Conservation (phyloP, 2,797 vertebrate species). For the Scleropages formosus region DNA sequence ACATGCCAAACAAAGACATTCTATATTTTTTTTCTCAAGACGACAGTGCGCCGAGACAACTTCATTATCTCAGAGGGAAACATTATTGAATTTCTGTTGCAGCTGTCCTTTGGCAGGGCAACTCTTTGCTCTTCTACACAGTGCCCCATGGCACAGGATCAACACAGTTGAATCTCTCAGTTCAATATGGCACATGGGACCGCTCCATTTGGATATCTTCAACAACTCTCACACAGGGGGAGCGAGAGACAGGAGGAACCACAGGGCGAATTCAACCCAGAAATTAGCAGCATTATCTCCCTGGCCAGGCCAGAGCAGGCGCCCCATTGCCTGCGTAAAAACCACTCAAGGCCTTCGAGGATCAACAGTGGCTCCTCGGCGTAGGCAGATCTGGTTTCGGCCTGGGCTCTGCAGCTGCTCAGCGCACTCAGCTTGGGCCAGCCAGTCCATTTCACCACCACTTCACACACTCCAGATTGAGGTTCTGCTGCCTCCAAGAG, state of each 20-base stretch:
- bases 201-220: slow-evolving; percentile 15
- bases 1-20: neutral
- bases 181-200: neutral
- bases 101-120: neutral
- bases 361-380: slow-evolving; percentile 11
- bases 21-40: neutral
- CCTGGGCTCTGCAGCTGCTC: slow-evolving; percentile 9
- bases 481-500: slow-evolving; percentile 22
- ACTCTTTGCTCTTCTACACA: neutral
- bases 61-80: slow-evolving; percentile 12
- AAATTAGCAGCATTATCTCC: slow-evolving; percentile 32
- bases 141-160: neutral
- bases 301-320: slow-evolving; percentile 16
- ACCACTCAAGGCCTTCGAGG: slow-evolving; percentile 21
- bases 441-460: neutral
- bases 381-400: neutral
- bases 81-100: neutral
- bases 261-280: slow-evolving; percentile 9
- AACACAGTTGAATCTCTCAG: slow-evolving; percentile 8
- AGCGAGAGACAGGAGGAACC: slow-evolving; percentile 6
- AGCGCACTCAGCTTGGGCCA: neutral
- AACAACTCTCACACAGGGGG: neutral
- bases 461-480: neutral
- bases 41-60: neutral
- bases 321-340: slow-evolving; percentile 8